Conservation (phyloP, 1,140 invertebrate species). For the Atta texana region DNA sequence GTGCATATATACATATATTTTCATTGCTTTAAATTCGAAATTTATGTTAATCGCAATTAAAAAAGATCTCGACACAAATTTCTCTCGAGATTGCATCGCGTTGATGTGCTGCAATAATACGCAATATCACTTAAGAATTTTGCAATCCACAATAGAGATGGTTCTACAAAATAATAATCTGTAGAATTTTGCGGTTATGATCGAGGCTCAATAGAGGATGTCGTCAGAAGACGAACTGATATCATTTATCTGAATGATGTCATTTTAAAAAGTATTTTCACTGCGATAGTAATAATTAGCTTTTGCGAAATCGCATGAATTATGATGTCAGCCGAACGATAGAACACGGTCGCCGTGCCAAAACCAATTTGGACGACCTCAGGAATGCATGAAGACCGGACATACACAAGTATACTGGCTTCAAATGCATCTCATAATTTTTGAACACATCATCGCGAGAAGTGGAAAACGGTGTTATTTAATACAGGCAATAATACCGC, state of each 20-base stretch:
- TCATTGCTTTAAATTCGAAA: neutral
- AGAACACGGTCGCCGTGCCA: conserved; percentile 77
- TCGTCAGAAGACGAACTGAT: neutral
- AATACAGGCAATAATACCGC: conserved; percentile 42
- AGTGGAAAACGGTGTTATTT: conserved; percentile 29
- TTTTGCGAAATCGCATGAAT: conserved; percentile 73
- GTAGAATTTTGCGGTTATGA: neutral
- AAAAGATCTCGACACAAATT: neutral
- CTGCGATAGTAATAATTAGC: conserved; percentile 10
- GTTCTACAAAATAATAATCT: neutral
- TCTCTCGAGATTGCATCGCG: conserved; percentile 20
- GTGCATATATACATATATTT: neutral
- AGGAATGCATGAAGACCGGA: conserved; percentile 72
- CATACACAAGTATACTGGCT: conserved; percentile 60
- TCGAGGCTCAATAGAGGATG: neutral
- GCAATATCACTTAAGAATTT: conserved; percentile 33
- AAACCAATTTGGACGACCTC: conserved; percentile 82
- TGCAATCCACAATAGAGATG: conserved; percentile 16
- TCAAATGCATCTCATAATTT: conserved; percentile 42
- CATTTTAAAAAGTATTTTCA: neutral
- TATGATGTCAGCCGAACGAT: conserved; percentile 74
- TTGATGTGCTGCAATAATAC: conserved; percentile 41
- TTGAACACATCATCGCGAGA: conserved; percentile 10
- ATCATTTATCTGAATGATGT: neutral
- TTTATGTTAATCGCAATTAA: conserved; percentile 20